These are phyloP conservation scores for Arizona elegans DNA, from an alignment of 2,113 vertebrate genomes.

Conservation along the genomic window DNA sequence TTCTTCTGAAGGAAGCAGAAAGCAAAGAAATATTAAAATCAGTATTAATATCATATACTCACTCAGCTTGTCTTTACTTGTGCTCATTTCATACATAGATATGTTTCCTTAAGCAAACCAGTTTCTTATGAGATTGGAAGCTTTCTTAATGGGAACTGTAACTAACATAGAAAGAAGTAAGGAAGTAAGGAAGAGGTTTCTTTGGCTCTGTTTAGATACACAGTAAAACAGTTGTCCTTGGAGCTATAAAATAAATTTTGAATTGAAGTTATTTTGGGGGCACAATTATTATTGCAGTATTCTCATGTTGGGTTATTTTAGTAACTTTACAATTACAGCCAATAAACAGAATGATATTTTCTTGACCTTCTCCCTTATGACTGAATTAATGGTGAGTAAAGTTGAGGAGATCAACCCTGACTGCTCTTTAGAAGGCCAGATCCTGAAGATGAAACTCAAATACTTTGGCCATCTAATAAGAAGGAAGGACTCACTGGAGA, in stretches of 20 bases:
- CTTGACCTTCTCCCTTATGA: neutral
- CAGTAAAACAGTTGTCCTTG: neutral
- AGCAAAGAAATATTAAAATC: constrained; percentile 33
- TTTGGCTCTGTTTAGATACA: neutral
- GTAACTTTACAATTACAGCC: neutral
- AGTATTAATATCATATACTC: neutral
- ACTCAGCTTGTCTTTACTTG: neutral
- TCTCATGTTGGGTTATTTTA: neutral
- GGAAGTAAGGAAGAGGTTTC: neutral
- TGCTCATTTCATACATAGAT: neutral
- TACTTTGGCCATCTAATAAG: no score
- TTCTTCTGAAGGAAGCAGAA: constrained; percentile 27
- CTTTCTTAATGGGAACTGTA: neutral
- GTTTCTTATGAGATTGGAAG: neutral
- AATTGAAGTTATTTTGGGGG: neutral
- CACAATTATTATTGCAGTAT: neutral
- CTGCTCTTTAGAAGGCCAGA: no score
- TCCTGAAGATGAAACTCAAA: no score
- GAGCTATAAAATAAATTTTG: neutral
- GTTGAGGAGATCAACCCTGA: neutral
- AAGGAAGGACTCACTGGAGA: no score
- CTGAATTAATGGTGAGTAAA: neutral
- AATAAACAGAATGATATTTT: neutral
- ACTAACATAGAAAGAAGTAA: neutral
- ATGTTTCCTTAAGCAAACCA: neutral